A percentile compares a stretch with the other conserved stretches of the same genome.
phyloP scores from a whole-genome alignment of 2,797 vertebrate species.

The Poliocrania exsul region DNA sequence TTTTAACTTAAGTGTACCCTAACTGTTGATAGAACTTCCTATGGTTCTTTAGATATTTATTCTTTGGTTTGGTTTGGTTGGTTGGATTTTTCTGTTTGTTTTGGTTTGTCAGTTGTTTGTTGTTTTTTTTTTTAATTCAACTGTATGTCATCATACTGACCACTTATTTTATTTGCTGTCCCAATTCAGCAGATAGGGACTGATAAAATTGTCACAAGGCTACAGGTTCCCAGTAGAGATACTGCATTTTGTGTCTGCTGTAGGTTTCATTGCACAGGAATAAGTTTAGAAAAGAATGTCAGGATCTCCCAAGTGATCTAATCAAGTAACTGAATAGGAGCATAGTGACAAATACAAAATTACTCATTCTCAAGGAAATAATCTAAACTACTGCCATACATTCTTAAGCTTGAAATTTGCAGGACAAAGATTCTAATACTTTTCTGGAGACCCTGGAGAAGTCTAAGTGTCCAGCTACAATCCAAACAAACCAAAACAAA shows the following conservation, averaged over 20 bases:
- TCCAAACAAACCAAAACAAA: background rate
- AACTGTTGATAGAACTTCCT: background rate
- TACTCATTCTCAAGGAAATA: background rate
- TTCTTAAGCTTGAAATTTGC: background rate
- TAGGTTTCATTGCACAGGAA: background rate
- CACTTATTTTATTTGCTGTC: background rate
- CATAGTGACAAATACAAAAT: background rate
- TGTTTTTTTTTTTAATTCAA: background rate
- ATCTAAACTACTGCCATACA: background rate
- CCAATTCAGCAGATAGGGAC: background rate
- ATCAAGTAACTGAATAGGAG: background rate
- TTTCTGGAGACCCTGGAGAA: background rate
- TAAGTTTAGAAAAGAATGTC: background rate
- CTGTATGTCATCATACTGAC: background rate
- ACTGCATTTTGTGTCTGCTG: background rate
- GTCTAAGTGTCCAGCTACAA: background rate
- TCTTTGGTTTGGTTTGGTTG: background rate
- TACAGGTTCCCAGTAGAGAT: background rate
- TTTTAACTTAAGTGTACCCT: background rate
- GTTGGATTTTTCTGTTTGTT: too few species aligned
- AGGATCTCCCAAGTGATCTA: background rate
- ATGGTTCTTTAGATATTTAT: background rate
- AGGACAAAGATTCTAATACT: background rate
- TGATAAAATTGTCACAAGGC: background rate
- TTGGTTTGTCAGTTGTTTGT: too few species aligned